These are phyloP conservation scores for Philereme vetulata DNA, from an alignment of 2,888 invertebrate genomes.

Conservation along the genomic window DNA sequence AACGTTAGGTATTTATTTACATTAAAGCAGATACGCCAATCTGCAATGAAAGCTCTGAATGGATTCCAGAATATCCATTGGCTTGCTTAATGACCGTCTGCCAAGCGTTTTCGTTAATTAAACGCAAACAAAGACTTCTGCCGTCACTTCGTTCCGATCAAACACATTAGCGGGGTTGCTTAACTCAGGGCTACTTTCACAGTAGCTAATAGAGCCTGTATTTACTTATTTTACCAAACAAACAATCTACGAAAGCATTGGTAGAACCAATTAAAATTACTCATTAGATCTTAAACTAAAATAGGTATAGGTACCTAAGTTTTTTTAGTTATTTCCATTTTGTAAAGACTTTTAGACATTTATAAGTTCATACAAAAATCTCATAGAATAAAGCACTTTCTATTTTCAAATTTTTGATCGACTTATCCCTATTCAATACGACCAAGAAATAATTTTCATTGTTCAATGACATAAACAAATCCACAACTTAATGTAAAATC, in stretches of 20 bases:
- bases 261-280: too few species aligned
- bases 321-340: too few species aligned
- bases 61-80: constrained; percentile 56
- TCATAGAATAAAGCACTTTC: too few species aligned
- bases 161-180: constrained; percentile 59
- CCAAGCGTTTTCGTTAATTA: constrained; percentile 69
- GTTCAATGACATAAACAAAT: neutral
- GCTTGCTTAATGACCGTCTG: constrained; percentile 60
- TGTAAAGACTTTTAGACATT: too few species aligned
- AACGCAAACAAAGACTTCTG: constrained; percentile 70
- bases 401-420: too few species aligned
- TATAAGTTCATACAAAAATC: too few species aligned
- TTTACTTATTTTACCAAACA: constrained; percentile 2
- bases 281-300: too few species aligned
- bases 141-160: constrained; percentile 65
- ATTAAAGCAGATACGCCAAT: constrained; percentile 2
- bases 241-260: neutral
- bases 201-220: constrained; percentile 15
- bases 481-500: constrained; percentile 1
- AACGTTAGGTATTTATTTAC: too few species aligned
- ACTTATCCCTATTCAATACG: too few species aligned
- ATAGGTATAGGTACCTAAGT: too few species aligned
- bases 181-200: constrained; percentile 20
- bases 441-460: too few species aligned
- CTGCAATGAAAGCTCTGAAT: constrained; percentile 46